A percentile compares a stretch with the other conserved stretches of the same genome.
These are phyloP conservation scores for Notarius lentiginosus DNA, from an alignment of 2,113 vertebrate species.

Conservation along the genomic window DNA sequence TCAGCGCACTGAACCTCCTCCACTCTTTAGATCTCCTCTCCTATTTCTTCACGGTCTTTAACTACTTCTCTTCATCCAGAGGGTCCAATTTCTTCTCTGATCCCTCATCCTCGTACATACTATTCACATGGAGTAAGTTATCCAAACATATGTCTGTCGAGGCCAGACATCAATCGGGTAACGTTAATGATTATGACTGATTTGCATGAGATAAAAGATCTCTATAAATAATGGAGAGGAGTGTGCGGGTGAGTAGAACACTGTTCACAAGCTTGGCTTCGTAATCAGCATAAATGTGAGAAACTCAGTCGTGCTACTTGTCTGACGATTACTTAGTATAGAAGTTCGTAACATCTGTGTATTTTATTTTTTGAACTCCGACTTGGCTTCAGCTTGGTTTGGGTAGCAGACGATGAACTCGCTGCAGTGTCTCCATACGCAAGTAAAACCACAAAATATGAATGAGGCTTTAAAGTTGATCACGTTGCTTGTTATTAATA, in stretches of 20 bases:
- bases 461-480: not conserved
- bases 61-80: not conserved
- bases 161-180: not conserved
- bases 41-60: constrained; percentile 22
- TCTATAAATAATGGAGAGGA: not conserved
- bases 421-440: not conserved
- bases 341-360: not conserved
- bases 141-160: not conserved
- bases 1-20: not conserved
- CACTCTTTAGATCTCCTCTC: constrained; percentile 20
- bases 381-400: not conserved
- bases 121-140: constrained; percentile 15
- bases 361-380: not conserved
- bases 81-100: not conserved
- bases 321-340: not conserved
- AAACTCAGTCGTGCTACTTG: not conserved
- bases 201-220: not conserved
- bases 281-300: not conserved
- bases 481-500: not conserved
- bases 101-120: not conserved
- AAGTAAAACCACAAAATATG: not conserved
- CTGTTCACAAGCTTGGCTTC: not conserved
- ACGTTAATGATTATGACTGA: not conserved
- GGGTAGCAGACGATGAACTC: not conserved
- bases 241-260: too few relatives aligned